Evolutionary conservation across 2,797 vertebrate species (phyloP).

Genomic region (Steatocranus sp.): DNA sequence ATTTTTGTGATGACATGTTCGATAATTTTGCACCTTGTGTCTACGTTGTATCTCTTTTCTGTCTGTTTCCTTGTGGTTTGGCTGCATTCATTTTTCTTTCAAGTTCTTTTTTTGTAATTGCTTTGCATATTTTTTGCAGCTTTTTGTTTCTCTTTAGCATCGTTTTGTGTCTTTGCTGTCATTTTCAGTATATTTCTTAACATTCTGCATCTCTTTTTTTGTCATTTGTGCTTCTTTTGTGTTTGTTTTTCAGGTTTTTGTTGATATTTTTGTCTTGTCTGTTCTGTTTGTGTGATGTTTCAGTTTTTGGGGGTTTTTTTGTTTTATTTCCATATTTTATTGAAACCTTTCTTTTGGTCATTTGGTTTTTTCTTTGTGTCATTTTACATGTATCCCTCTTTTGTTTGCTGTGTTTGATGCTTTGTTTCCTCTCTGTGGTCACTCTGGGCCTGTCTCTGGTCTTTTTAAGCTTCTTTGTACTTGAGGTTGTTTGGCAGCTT

Average conservation of each 20-base stretch:
- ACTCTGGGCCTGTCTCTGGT: background rate
- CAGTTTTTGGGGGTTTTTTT: accelerated
- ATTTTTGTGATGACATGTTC: background rate
- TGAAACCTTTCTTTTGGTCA: background rate
- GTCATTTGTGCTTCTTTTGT: background rate
- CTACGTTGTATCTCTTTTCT: background rate
- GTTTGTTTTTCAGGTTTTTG: background rate
- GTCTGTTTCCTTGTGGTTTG: background rate
- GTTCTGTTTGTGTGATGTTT: background rate
- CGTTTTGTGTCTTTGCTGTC: background rate
- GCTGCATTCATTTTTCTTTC: background rate
- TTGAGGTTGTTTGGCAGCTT: background rate
- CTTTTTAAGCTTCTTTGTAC: background rate
- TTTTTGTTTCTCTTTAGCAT: background rate
- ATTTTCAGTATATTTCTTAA: background rate
- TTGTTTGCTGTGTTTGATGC: background rate
- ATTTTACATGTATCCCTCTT: background rate
- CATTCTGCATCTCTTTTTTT: background rate
- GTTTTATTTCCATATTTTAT: background rate
- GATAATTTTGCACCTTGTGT: background rate
- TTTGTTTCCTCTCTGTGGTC: background rate
- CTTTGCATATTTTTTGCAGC: background rate
- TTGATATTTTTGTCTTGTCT: background rate
- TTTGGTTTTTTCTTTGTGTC: background rate
- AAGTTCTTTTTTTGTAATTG: background rate